Percentiles rank a stretch among this genome's conserved stretches.
Conservation (phyloP, 1,140 invertebrate genomes). For the Drosophila bipectinata region DNA sequence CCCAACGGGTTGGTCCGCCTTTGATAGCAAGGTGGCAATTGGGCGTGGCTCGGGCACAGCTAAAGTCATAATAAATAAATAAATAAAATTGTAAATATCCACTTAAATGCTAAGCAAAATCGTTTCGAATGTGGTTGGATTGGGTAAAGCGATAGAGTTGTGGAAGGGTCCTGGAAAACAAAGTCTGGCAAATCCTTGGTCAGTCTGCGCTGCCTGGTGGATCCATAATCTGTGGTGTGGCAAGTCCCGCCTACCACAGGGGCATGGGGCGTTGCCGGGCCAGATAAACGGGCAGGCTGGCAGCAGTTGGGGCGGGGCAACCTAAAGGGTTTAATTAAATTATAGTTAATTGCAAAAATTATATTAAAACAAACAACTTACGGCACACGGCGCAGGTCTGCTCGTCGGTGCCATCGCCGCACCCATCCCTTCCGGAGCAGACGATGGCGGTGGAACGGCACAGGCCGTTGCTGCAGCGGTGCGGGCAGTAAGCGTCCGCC, state of each 20-base stretch:
- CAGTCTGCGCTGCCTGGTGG: slow-evolving; percentile 2
- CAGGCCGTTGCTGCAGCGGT: slow-evolving; percentile 92
- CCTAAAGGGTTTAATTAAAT: slow-evolving; percentile 80
- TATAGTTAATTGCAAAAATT: background rate
- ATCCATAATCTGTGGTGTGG: background rate
- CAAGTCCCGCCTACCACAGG: slow-evolving; percentile 63
- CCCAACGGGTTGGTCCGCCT: slow-evolving; percentile 41
- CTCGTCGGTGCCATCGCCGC: slow-evolving; percentile 95
- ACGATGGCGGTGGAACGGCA: slow-evolving; percentile 94
- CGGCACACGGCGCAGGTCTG: slow-evolving; percentile 92
- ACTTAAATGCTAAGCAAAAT: slow-evolving; percentile 73
- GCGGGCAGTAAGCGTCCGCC: slow-evolving; percentile 86
- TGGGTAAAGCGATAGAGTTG: slow-evolving; percentile 40
- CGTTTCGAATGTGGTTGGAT: slow-evolving; percentile 26
- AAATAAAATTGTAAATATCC: slow-evolving; percentile 74
- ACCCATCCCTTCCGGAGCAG: slow-evolving; percentile 94
- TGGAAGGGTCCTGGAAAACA: slow-evolving; percentile 34
- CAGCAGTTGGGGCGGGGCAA: slow-evolving; percentile 85
- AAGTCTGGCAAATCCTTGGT: slow-evolving; percentile 27
- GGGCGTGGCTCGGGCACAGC: slow-evolving; percentile 61
- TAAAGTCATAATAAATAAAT: slow-evolving; percentile 75
- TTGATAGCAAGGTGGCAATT: slow-evolving; percentile 84
- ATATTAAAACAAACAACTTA: slow-evolving; percentile 86
- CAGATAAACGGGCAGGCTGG: slow-evolving; percentile 61
- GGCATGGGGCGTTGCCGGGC: slow-evolving; percentile 77